Evolutionary conservation across 1,140 invertebrate species (phyloP).

Genomic region (Rhagoletis pomonella): DNA sequence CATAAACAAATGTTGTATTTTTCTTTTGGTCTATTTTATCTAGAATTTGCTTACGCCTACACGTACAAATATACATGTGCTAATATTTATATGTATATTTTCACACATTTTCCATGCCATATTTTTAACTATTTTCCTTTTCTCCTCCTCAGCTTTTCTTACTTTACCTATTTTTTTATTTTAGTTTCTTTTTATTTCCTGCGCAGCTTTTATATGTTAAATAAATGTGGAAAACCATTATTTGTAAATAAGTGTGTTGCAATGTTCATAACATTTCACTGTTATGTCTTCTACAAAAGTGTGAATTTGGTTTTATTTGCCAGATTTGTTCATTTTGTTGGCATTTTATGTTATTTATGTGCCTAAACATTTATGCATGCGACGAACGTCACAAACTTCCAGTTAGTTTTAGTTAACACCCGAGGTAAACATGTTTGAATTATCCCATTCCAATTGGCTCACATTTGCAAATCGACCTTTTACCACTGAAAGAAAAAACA

Average conservation of each 20-base stretch:
- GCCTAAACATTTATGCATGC: neutral
- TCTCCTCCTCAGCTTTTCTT: neutral
- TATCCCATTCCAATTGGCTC: constrained; percentile 82
- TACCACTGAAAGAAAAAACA: constrained; percentile 62
- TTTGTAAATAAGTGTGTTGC: neutral
- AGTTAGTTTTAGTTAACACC: constrained; percentile 62
- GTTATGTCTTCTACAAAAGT: neutral
- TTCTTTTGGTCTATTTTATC: neutral
- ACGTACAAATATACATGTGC: neutral
- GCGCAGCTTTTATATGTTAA: constrained; percentile 32
- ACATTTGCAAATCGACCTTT: constrained; percentile 80
- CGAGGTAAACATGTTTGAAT: constrained; percentile 80
- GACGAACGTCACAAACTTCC: neutral
- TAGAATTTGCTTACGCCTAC: neutral
- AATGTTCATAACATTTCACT: neutral
- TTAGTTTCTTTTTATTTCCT: neutral
- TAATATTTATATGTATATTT: neutral
- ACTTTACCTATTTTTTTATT: neutral
- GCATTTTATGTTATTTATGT: neutral
- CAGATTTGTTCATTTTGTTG: neutral
- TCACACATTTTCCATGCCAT: neutral
- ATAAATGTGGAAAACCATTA: neutral
- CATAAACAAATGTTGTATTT: neutral
- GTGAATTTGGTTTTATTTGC: neutral
- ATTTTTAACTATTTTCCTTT: neutral